Base-by-base conservation (phyloP, 2,888 invertebrate species). In the Amphimallon solstitiale region DNA sequence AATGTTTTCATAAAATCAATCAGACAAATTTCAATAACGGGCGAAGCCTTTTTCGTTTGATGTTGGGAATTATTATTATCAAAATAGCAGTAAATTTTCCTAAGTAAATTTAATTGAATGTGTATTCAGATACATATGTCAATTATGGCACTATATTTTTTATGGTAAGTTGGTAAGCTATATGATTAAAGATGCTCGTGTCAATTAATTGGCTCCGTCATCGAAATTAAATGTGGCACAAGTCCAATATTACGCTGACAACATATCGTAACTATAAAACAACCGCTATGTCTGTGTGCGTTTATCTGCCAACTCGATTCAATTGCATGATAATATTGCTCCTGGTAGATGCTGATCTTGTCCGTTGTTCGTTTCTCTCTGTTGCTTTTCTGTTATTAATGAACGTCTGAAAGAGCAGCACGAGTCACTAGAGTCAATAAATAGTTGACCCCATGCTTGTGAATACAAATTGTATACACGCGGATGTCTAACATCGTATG, bases 391-490 rank as follows among this genome's bases (percentile, higher is more conserved):
- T 21, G 34, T 63, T 54, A 63, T 63, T 54, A 63, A 54, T 63
- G 52, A 63, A 63, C 51, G 54, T 29, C 46, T 48, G 37, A 38
- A 29, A 43, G 29, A 43, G 29, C 34, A 35, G 45, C 51, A 56
- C 64, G 54, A 61, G 61, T 59, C 48, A 43, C 38, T 56, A 60
- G 61, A 64, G 68, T 69, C 69, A 69, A 69, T 69, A 66, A 67
- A 67, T 67, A 66, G 66, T 70, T 70, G 66, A 70, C 70, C 68
- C 63, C 29, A 35, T 35, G 40, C 62, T 48, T 37, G 62, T 29
- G 9, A 34, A 34, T 46, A 48, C 49, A 35, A 12, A 37, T 19
- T 23, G 15, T 63, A 49, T 56, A 56, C 62, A 60, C 46, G 37
- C 60, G 61, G 61, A 60, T 51, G 62, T 29, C 29, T 29, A 23